Percentiles rank a stretch among this genome's conserved stretches.
phyloP scores from a whole-genome alignment of 2,797 vertebrate species.

The Brachyrhaphis roseni region DNA sequence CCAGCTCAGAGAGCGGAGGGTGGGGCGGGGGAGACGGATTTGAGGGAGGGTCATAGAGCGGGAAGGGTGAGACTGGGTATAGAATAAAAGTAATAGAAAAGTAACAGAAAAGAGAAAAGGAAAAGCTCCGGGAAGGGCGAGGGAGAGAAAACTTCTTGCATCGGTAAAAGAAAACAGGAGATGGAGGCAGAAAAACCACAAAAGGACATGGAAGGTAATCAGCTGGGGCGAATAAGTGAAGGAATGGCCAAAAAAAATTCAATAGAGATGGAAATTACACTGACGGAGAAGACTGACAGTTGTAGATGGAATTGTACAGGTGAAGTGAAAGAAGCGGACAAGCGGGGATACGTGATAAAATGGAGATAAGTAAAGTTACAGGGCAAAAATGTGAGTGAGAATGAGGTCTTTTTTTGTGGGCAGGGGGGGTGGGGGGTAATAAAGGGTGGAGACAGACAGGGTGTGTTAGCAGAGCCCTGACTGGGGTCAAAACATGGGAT shows the following conservation, averaged over 20 bases:
- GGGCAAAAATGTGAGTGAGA: conserved; percentile 33
- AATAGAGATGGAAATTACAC: conserved; percentile 50
- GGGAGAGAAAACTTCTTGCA: conserved; percentile 24
- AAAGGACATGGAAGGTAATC: conserved; percentile 60
- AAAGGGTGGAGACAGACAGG: conserved; percentile 35
- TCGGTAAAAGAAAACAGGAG: conserved; percentile 46
- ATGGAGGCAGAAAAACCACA: conserved; percentile 48
- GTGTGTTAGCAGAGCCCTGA: conserved; percentile 54
- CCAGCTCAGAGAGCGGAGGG: conserved; percentile 45
- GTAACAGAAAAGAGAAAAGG: conserved; percentile 39
- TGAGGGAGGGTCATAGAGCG: conserved; percentile 52
- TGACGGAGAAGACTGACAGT: conserved; percentile 30
- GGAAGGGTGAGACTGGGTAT: conserved; percentile 53
- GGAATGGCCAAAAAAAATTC: conserved; percentile 59
- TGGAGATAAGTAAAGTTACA: conserved; percentile 44
- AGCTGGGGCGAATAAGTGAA: conserved; percentile 49
- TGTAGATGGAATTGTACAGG: conserved; percentile 29
- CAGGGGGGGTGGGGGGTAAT: conserved; percentile 38
- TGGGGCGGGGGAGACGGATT: conserved; percentile 14
- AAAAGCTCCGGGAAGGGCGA: conserved; percentile 31
- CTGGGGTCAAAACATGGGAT: conserved; percentile 66
- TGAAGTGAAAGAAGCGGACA: conserved; percentile 33
- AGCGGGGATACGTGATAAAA: conserved; percentile 44
- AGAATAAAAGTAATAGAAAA: conserved; percentile 60
- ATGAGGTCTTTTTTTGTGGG: conserved; percentile 18